Percentiles rank a stretch among this genome's conserved stretches.
phyloP scores from a whole-genome alignment of 1,140 invertebrate genomes.

The Sminthurides bifidus region DNA sequence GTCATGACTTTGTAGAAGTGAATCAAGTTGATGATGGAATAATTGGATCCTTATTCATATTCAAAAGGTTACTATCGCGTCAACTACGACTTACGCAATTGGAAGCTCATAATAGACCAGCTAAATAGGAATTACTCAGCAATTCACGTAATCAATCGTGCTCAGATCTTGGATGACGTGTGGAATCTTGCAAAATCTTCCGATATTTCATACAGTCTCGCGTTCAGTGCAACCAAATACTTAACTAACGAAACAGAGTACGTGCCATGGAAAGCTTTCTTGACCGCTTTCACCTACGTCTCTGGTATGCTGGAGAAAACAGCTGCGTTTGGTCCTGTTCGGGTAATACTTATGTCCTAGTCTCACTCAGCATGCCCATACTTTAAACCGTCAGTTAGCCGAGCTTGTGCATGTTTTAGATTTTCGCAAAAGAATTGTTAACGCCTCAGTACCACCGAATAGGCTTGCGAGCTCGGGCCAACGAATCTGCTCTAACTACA shows the following conservation, averaged over 20 bases:
- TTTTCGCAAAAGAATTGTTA: too few species aligned
- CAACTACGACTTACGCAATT: conserved; percentile 68
- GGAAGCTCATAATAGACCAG: conserved; percentile 57
- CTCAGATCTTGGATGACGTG: conserved; percentile 77
- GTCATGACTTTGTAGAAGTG: too few species aligned
- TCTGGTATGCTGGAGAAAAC: conserved; percentile 59
- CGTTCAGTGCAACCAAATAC: conserved; percentile 61
- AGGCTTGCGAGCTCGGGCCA: conserved; percentile 44
- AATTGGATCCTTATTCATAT: too few species aligned
- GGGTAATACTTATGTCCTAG: conserved; percentile 47
- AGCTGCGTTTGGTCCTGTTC: conserved; percentile 58
- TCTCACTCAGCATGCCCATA: background rate
- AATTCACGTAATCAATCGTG: conserved; percentile 66
- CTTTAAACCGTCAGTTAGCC: too few species aligned
- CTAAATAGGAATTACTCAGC: conserved; percentile 44
- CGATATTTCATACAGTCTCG: conserved; percentile 53
- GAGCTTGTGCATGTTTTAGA: too few species aligned
- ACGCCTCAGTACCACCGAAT: conserved; percentile 51
- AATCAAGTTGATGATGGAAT: too few species aligned
- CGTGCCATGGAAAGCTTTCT: conserved; percentile 50
- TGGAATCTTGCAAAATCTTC: conserved; percentile 64
- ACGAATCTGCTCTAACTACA: conserved; percentile 51
- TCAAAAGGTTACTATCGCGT: conserved; percentile 64
- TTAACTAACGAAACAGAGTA: conserved; percentile 59
- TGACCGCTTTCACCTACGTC: conserved; percentile 52